Conservation (phyloP, 2,888 invertebrate species). For the Drosophila meridiana region DNA sequence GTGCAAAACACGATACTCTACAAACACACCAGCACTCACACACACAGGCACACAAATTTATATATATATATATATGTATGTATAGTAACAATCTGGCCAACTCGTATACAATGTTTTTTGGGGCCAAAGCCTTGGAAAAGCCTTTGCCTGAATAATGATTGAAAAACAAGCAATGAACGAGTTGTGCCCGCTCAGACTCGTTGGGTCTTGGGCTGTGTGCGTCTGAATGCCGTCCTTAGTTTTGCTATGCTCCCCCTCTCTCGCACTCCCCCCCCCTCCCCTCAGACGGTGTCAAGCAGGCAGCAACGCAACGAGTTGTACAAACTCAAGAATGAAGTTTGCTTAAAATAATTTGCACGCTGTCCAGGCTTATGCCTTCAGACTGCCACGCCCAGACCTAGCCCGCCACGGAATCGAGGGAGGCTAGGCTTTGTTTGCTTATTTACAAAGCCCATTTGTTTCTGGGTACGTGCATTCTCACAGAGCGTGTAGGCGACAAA, state of each 20-base stretch:
- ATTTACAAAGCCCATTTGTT: slow-evolving; percentile 79
- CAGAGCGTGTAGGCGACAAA: slow-evolving; percentile 66
- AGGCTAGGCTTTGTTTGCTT: slow-evolving; percentile 68
- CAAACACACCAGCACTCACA: slow-evolving; percentile 40
- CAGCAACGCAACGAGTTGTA: slow-evolving; percentile 72
- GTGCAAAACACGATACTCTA: slow-evolving; percentile 78
- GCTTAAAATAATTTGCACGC: slow-evolving; percentile 78
- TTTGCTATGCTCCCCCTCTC: not conserved
- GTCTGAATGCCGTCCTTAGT: slow-evolving; percentile 14
- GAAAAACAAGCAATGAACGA: slow-evolving; percentile 76
- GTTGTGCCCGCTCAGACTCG: slow-evolving; percentile 22
- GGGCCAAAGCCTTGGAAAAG: slow-evolving; percentile 70
- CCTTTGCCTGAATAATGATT: slow-evolving; percentile 81
- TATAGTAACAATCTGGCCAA: slow-evolving; percentile 43
- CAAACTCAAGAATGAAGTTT: slow-evolving; percentile 78
- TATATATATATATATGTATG: slow-evolving; percentile 11
- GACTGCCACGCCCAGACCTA: slow-evolving; percentile 1
- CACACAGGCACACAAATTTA: slow-evolving; percentile 17
- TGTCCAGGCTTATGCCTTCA: slow-evolving; percentile 66
- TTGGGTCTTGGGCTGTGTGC: slow-evolving; percentile 11
- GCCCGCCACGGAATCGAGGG: slow-evolving; percentile 3
- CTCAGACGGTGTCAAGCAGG: slow-evolving; percentile 30
- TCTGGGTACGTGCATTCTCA: slow-evolving; percentile 55
- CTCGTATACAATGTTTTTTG: slow-evolving; percentile 71
- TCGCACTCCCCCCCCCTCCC: not conserved